Base-by-base conservation (phyloP, 23 tunicate genomes). In the Ascidia mentula region DNA sequence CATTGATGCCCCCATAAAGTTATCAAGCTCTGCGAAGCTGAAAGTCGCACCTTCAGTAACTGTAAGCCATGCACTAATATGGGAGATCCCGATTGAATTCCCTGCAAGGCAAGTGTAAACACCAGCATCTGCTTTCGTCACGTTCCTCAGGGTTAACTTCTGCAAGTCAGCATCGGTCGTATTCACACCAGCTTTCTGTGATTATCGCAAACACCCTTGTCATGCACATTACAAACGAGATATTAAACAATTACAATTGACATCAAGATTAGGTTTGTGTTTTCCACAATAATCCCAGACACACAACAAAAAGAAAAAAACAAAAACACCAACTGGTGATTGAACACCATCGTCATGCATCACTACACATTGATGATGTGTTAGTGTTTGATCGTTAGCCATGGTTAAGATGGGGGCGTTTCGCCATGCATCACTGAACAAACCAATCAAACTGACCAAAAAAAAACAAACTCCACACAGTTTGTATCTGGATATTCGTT, bases 71-170 rank as follows among this genome's bases (percentile, higher is more conserved):
- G 92, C 98, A 77, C 75, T 46, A 28, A 72, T 69, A 40, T 93
- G 89, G 17, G 92, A 84, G 34, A 80, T 42, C 6, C 98, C 98
- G 69, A 93, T 88, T 7, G 98, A 90, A 45, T 93, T 93, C 32
- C 98, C 98, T 12, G 98, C 98, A 20, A 88, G 61, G 53, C 98
- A 93, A 24, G 93, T 77, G 71, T 93, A 93, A 39, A 88, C 88
- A 13, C 93, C 98, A n/a, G 85, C 85, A 69, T 93, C 98, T 18
- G 59, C 81, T 69, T 59, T 72, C 30, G 98, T 34, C 34, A 93
- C 93, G 36, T 93, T 93, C 38, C 77, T 81, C 40, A 93, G 59
- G 24, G 75, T 78, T 60, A 93, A 72, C 73, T 42, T 77, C 60
- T 84, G 82, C 89, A 93, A 65, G 69, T 93, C 98, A 0, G 40